Evolutionary conservation across 2,113 vertebrate species (phyloP).

Genomic region (Antechinus stuartii): DNA sequence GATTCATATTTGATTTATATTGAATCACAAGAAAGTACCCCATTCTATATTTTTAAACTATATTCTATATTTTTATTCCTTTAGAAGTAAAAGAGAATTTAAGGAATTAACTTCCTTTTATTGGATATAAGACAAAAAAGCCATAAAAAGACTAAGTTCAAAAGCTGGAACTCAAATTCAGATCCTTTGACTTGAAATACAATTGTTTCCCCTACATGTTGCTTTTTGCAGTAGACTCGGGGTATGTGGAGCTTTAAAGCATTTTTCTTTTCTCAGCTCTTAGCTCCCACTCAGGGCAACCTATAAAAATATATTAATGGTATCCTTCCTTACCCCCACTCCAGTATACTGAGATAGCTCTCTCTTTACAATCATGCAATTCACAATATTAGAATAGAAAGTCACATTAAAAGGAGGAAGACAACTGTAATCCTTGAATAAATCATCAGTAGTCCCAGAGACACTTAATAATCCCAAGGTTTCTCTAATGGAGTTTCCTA

Average conservation of each 20-base stretch:
- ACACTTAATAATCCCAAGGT: background rate
- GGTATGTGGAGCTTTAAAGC: background rate
- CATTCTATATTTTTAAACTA: too few relatives aligned
- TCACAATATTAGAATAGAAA: background rate
- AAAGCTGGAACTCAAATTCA: background rate
- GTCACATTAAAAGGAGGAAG: background rate
- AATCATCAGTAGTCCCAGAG: background rate
- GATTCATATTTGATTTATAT: slow-evolving; percentile 36
- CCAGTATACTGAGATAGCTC: background rate
- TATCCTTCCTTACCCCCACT: background rate
- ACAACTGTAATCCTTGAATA: background rate
- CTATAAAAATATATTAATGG: background rate
- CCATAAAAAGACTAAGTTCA: background rate
- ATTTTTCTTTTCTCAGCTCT: background rate
- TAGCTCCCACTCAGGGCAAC: background rate
- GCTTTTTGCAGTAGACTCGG: background rate
- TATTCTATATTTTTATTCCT: background rate
- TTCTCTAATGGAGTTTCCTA: background rate
- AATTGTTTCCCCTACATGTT: background rate
- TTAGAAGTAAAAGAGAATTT: background rate
- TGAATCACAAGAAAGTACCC: too few relatives aligned
- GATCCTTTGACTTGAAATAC: background rate
- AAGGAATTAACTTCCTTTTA: background rate
- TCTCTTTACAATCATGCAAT: background rate
- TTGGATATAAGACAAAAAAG: background rate